These are phyloP conservation scores for Brotula barbata DNA, from an alignment of 2,797 vertebrate genomes.

Conservation along the genomic window DNA sequence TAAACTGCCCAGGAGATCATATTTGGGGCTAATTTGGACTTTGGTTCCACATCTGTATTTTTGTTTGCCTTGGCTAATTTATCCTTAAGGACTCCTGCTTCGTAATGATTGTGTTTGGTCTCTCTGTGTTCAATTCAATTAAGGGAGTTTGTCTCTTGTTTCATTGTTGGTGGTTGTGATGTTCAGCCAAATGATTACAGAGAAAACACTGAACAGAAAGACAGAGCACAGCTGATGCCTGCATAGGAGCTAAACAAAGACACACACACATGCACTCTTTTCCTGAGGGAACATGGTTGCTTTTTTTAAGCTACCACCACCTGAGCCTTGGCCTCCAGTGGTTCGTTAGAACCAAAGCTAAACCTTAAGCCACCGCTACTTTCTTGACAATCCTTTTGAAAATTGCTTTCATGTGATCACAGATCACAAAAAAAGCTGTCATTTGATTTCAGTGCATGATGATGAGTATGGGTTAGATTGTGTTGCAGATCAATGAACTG, in stretches of 20 bases:
- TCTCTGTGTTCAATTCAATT: too few relatives aligned
- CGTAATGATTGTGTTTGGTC: too few relatives aligned
- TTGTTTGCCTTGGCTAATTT: background rate
- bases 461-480: too few relatives aligned
- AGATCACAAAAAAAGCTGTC: too few relatives aligned
- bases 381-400: background rate
- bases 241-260: background rate
- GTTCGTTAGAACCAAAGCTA: constrained; percentile 30
- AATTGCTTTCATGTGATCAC: too few relatives aligned
- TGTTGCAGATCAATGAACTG: too few relatives aligned
- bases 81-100: background rate
- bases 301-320: constrained; percentile 20
- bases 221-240: background rate
- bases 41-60: constrained; percentile 23
- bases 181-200: too few relatives aligned
- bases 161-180: too few relatives aligned
- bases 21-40: constrained; percentile 34
- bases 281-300: constrained; percentile 1
- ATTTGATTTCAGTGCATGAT: too few relatives aligned
- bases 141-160: too few relatives aligned
- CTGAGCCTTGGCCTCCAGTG: constrained; percentile 36
- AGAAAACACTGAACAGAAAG: background rate
- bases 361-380: background rate
- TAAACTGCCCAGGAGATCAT: background rate
- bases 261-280: background rate